Percentiles rank a stretch among this genome's conserved stretches.
These are phyloP conservation scores for Mustelus asterias DNA, from an alignment of 2,113 vertebrate genomes.

Conservation along the genomic window DNA sequence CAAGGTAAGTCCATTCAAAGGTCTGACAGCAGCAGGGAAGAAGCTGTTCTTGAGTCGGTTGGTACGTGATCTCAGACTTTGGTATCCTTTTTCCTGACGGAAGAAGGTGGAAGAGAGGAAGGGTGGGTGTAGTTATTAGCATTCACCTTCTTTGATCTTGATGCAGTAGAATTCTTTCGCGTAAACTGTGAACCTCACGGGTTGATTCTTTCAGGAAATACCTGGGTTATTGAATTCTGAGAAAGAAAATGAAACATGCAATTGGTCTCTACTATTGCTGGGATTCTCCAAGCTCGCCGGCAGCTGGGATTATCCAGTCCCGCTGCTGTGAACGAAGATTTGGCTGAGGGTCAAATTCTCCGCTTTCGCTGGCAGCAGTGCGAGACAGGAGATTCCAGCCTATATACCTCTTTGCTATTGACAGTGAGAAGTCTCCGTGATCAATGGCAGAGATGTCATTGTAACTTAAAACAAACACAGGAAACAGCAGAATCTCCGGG, in stretches of 20 bases:
- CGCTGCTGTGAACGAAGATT: too few relatives aligned
- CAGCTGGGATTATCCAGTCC: too few relatives aligned
- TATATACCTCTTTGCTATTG: background rate
- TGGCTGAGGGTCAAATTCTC: too few relatives aligned
- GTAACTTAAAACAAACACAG: background rate
- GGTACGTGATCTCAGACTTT: too few relatives aligned
- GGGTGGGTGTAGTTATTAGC: background rate
- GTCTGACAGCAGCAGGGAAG: too few relatives aligned
- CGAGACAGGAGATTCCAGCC: too few relatives aligned
- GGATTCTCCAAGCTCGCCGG: background rate
- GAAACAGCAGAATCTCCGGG: background rate
- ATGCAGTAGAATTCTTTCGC: background rate
- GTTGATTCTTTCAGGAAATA: background rate
- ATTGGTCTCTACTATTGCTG: background rate
- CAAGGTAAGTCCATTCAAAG: too few relatives aligned
- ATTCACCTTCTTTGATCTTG: background rate
- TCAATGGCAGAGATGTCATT: background rate
- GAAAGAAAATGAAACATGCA: background rate
- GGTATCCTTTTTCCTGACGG: too few relatives aligned
- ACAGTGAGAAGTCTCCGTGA: background rate
- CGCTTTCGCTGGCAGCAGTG: too few relatives aligned
- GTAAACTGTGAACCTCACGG: background rate
- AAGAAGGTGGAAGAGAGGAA: too few relatives aligned
- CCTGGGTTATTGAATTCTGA: background rate
- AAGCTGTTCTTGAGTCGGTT: too few relatives aligned